Conservation (phyloP, 2,113 vertebrate genomes). For the Corythaeola cristata region DNA sequence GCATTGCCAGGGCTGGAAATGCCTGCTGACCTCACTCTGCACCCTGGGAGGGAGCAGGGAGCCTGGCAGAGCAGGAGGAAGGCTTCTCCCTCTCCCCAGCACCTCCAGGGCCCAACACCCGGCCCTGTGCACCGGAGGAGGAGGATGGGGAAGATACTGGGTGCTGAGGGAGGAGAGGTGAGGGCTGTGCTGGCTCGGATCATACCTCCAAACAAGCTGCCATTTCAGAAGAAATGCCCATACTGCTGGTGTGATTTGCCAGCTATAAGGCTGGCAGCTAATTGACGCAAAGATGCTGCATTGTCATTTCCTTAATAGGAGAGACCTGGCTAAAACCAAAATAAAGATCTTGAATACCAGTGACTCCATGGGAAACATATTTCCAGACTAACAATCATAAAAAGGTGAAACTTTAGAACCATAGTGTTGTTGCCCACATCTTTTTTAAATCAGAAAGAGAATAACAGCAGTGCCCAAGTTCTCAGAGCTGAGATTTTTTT, state of each 20-base stretch:
- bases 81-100: not conserved
- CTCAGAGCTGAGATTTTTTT: not conserved
- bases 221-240: not conserved
- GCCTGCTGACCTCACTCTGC: not conserved
- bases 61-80: not conserved
- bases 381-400: not conserved
- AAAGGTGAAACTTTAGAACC: not conserved
- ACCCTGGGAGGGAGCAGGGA: not conserved
- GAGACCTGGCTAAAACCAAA: conserved; percentile 16
- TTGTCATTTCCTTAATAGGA: not conserved
- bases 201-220: not conserved
- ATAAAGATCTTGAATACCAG: not conserved
- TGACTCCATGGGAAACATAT: not conserved
- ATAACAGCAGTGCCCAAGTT: not conserved
- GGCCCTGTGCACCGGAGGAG: accelerated
- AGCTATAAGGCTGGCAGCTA: not conserved
- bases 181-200: accelerated
- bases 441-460: not conserved
- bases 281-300: not conserved
- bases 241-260: not conserved
- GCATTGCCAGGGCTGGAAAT: not conserved
- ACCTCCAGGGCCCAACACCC: not conserved
- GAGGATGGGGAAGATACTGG: not conserved
- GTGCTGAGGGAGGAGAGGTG: not conserved
- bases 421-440: not conserved